A percentile compares a stretch with the other conserved stretches of the same genome.
phyloP scores from a whole-genome alignment of 1,140 invertebrate genomes.

The Ceratitis capitata region DNA sequence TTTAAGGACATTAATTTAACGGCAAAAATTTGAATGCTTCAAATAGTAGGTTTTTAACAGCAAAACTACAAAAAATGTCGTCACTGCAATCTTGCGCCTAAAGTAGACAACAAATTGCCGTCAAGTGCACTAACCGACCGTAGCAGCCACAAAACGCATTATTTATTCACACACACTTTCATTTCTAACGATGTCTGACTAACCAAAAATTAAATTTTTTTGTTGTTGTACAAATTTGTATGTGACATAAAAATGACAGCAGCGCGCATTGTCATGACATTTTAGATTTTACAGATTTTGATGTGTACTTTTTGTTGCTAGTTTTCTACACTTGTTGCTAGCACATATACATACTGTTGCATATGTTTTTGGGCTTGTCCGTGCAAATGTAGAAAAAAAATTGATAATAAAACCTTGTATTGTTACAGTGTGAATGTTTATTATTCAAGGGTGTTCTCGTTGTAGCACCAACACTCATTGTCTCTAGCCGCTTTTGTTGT shows the following conservation, averaged over 20 bases:
- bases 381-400: not conserved
- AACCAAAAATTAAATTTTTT: not conserved
- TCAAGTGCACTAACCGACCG: not conserved
- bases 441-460: slow-evolving; percentile 24
- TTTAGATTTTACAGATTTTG: not conserved
- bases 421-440: not conserved
- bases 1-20: too few relatives aligned
- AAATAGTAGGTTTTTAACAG: too few relatives aligned
- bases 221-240: not conserved
- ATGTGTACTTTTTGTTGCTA: not conserved
- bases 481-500: not conserved
- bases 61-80: not conserved
- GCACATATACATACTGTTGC: not conserved
- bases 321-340: not conserved
- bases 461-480: not conserved
- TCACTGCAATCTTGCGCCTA: not conserved
- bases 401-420: not conserved
- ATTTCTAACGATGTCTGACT: not conserved
- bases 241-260: not conserved
- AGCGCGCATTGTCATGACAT: not conserved
- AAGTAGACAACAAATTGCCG: not conserved
- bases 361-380: not conserved
- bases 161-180: not conserved
- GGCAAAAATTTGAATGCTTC: too few relatives aligned
- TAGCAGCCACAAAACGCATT: not conserved